phyloP scores from a whole-genome alignment of 1,140 invertebrate genomes.

The Drosophila parvula region DNA sequence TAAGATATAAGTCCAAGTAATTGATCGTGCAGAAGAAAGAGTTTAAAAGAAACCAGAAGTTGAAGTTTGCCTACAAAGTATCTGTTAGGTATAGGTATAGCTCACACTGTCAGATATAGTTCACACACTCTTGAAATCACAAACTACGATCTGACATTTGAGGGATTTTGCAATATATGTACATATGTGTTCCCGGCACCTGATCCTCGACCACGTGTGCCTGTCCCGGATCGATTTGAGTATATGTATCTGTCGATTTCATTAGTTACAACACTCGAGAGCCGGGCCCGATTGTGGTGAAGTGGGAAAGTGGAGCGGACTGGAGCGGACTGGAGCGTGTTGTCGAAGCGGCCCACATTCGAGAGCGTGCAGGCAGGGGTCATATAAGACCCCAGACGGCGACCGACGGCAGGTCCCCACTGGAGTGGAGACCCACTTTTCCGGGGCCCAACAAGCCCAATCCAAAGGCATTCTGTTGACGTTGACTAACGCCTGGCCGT shows the following conservation, averaged over 20 bases:
- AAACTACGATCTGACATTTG: slow-evolving; percentile 32
- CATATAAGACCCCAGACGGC: slow-evolving; percentile 49
- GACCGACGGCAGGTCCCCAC: slow-evolving; percentile 38
- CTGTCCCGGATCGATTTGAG: slow-evolving; percentile 37
- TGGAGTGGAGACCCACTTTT: slow-evolving; percentile 24
- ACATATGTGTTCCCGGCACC: slow-evolving; percentile 12
- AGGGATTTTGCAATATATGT: slow-evolving; percentile 32
- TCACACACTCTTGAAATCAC: not conserved
- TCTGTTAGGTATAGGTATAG: not conserved
- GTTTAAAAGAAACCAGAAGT: too few relatives aligned
- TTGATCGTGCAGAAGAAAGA: slow-evolving; percentile 5
- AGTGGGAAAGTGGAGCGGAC: slow-evolving; percentile 51
- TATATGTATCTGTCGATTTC: slow-evolving; percentile 28
- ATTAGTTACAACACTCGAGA: slow-evolving; percentile 73
- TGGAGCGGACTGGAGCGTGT: slow-evolving; percentile 9
- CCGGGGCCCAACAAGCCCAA: slow-evolving; percentile 10
- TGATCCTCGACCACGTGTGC: slow-evolving; percentile 67
- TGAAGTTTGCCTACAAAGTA: not conserved
- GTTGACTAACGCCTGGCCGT: slow-evolving; percentile 62
- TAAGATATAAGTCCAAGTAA: not conserved
- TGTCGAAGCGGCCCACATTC: slow-evolving; percentile 54
- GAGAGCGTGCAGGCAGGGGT: slow-evolving; percentile 21
- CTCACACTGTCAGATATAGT: slow-evolving; percentile 7
- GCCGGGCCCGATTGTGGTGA: slow-evolving; percentile 46
- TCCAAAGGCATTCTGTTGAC: slow-evolving; percentile 26